Percentiles rank a stretch among this genome's conserved stretches.
Evolutionary conservation across 2,113 vertebrate species (phyloP).

Genomic region (Rhinichthys klamathensis): DNA sequence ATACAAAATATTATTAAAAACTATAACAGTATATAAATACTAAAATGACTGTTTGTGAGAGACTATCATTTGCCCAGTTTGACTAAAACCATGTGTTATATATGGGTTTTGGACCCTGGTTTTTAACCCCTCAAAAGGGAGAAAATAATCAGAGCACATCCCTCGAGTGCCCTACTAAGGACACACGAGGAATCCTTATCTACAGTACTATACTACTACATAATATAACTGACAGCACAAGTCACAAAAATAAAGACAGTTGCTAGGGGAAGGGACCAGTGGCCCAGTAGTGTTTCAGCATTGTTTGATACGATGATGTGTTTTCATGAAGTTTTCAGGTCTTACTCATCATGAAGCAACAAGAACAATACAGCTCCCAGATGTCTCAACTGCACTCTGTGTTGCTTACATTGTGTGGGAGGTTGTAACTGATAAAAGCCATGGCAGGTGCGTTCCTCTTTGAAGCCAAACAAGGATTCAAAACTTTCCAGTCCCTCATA

Average conservation of each 20-base stretch:
- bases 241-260: not conserved
- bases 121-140: not conserved
- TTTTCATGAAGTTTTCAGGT: constrained; percentile 16
- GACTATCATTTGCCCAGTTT: not conserved
- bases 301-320: constrained; percentile 9
- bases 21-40: too few relatives aligned
- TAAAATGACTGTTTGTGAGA: not conserved
- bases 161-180: not conserved
- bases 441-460: constrained; percentile 75
- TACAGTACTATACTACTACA: not conserved
- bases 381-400: constrained; percentile 16
- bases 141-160: not conserved
- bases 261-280: not conserved
- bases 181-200: not conserved
- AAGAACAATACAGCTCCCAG: constrained; percentile 16
- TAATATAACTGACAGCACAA: not conserved
- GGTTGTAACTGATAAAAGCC: constrained; percentile 77
- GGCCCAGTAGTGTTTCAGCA: not conserved
- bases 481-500: constrained; percentile 52
- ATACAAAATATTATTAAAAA: too few relatives aligned
- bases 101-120: not conserved
- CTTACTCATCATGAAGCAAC: not conserved
- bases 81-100: too few relatives aligned
- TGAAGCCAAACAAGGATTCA: constrained; percentile 71
- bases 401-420: constrained; percentile 40